phyloP scores from a whole-genome alignment of 2,888 invertebrate genomes.

The Drosophila lutescens region DNA sequence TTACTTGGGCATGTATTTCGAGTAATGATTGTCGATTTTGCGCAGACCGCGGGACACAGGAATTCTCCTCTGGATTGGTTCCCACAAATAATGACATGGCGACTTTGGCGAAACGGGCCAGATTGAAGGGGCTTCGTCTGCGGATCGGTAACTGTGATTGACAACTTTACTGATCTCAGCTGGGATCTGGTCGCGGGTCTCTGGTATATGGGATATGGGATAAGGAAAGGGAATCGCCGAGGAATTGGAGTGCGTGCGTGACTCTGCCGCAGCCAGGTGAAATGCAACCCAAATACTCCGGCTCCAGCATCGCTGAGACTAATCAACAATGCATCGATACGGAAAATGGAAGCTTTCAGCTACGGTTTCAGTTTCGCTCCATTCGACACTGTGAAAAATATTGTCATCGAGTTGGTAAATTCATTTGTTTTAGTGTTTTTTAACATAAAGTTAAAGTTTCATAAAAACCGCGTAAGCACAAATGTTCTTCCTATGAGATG shows the following conservation, averaged over 20 bases:
- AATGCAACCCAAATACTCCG: conserved; percentile 59
- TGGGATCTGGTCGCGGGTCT: not conserved
- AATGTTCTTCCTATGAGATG: no score
- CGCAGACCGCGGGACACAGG: conserved; percentile 48
- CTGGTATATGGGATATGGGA: not conserved
- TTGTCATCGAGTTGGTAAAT: not conserved
- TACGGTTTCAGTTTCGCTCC: conserved; percentile 9
- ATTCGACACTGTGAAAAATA: not conserved
- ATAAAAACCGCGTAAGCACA: no score
- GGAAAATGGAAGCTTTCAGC: conserved; percentile 40
- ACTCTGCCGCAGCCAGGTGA: conserved; percentile 46
- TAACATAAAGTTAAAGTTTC: no score
- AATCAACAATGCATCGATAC: conserved; percentile 75
- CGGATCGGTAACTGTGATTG: conserved; percentile 57
- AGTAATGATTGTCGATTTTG: conserved; percentile 73
- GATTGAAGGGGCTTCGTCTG: conserved; percentile 43
- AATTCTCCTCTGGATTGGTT: conserved; percentile 63
- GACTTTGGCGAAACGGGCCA: conserved; percentile 48
- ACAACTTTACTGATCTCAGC: conserved; percentile 55
- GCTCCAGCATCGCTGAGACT: conserved; percentile 22
- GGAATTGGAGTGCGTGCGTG: conserved; percentile 52
- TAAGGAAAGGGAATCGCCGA: conserved; percentile 3
- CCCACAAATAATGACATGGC: conserved; percentile 79
- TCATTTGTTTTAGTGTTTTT: no score
- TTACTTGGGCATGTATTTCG: conserved; percentile 51